phyloP scores from a whole-genome alignment of 1,140 invertebrate genomes.

The Drosophila nikananu region DNA sequence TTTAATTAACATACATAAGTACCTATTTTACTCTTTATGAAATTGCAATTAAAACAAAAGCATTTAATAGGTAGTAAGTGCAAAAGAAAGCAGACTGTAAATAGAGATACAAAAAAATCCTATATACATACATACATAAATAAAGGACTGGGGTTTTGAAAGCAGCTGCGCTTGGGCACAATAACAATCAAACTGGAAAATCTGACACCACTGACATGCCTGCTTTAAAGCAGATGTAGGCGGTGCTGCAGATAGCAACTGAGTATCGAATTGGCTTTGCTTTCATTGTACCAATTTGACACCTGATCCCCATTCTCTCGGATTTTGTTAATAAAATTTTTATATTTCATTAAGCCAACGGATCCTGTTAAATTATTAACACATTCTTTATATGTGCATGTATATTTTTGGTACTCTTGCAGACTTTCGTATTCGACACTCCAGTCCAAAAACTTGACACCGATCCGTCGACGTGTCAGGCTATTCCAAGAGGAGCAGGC shows the following conservation, averaged over 20 bases:
- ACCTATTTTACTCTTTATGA: not conserved
- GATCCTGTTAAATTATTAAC: slow-evolving; percentile 16
- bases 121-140: not conserved
- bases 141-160: not conserved
- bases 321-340: slow-evolving; percentile 5
- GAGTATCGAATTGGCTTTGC: slow-evolving; percentile 16
- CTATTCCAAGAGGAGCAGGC: not conserved
- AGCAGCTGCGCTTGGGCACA: not conserved
- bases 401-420: slow-evolving; percentile 48
- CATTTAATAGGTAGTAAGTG: no score
- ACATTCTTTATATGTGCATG: slow-evolving; percentile 1
- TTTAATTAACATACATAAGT: no score
- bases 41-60: not conserved
- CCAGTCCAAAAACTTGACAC: slow-evolving; percentile 23
- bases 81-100: not conserved
- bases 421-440: slow-evolving; percentile 29
- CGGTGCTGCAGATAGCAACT: not conserved
- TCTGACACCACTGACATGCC: not conserved
- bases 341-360: slow-evolving; percentile 3
- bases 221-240: not conserved
- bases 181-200: not conserved
- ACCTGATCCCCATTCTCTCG: not conserved
- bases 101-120: no score
- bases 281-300: slow-evolving; percentile 10
- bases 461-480: slow-evolving; percentile 18